These are phyloP conservation scores for Eubucco bourcierii DNA, from an alignment of 2,113 vertebrate species.

Conservation along the genomic window DNA sequence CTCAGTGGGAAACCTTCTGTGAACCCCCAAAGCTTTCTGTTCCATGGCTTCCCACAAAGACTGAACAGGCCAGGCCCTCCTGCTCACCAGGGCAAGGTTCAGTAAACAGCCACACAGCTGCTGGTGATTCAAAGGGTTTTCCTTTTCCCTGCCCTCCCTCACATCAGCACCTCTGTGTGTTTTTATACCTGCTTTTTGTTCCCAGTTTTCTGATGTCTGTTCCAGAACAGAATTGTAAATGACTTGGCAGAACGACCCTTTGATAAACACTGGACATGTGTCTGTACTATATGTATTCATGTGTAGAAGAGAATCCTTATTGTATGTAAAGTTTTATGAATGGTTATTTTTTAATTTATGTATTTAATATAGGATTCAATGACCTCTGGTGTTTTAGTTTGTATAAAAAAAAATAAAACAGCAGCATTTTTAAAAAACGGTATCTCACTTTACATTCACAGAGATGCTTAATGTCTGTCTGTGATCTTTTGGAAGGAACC, in stretches of 20 bases:
- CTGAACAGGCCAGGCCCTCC: background rate
- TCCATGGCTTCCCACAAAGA: background rate
- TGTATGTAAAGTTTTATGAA: conserved; percentile 84
- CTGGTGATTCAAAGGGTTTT: background rate
- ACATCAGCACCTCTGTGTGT: conserved; percentile 59
- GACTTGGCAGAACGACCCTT: conserved; percentile 63
- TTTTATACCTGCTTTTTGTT: conserved; percentile 46
- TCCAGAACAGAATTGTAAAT: conserved; percentile 59
- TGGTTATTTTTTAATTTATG: conserved; percentile 84
- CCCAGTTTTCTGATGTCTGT: conserved; percentile 33
- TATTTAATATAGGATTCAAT: conserved; percentile 83
- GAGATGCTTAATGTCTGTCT: background rate
- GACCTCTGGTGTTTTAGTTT: conserved; percentile 82
- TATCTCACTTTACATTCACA: background rate
- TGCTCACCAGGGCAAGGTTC: background rate
- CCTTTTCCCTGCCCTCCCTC: background rate
- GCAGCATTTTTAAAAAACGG: conserved; percentile 64
- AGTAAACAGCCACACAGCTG: background rate
- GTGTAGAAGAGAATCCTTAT: conserved; percentile 76
- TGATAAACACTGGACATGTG: conserved; percentile 70
- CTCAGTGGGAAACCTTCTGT: background rate
- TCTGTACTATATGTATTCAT: conserved; percentile 75
- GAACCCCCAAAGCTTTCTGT: background rate
- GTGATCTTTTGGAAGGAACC: background rate
- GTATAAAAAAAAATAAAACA: conserved; percentile 80